Base-by-base conservation (phyloP, 2,888 invertebrate species). In the Microctonus hyperodae region DNA sequence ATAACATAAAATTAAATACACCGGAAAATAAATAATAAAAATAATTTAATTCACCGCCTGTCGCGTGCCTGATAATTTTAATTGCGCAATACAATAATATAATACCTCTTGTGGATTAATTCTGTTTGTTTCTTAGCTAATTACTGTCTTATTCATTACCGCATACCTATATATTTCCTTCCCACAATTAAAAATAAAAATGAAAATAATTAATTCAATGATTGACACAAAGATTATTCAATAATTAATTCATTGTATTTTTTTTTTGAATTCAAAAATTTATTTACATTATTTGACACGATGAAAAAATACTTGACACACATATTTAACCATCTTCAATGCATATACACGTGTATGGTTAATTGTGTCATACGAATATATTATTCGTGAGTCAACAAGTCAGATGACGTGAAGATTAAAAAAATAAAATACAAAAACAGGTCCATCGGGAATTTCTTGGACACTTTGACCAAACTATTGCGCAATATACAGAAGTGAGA, bases 11-110 rank as follows among this genome's bases (percentile, higher is more conserved):
- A 37, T 13, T 37, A 7, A 23, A 50, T 50, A 50, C 3, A 44
- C 13, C 44, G 20, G 13, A 50, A 20, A 22, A 50, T n/a, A n/a
- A n/a, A n/a, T n/a, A n/a, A n/a, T n/a, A n/a, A n/a, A n/a, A n/a
- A n/a, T n/a, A n/a, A n/a, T n/a, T n/a, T n/a, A n/a, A n/a, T n/a
- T n/a, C n/a, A n/a, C n/a, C n/a, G n/a, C n/a, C n/a, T n/a, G 57
- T 57, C 20, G 57, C 57, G 57, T 57, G 57, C 40, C 37, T 57
- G 33, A 44, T 56, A 35, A 20, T 33, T 57, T 22, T 37, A 57
- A 57, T 57, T 57, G n/a, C 40, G n/a, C 40, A 57, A 57, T 37
- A 4, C 56, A 56, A n/a, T 9, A n/a, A n/a, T n/a, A n/a, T n/a
- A n/a, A n/a, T n/a, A n/a, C n/a, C n/a, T 20, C 33, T 16, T 56